A percentile compares a stretch with the other conserved stretches of the same genome.
These are phyloP conservation scores for Brachystomella parvula DNA, from an alignment of 1,140 invertebrate genomes.

Conservation along the genomic window DNA sequence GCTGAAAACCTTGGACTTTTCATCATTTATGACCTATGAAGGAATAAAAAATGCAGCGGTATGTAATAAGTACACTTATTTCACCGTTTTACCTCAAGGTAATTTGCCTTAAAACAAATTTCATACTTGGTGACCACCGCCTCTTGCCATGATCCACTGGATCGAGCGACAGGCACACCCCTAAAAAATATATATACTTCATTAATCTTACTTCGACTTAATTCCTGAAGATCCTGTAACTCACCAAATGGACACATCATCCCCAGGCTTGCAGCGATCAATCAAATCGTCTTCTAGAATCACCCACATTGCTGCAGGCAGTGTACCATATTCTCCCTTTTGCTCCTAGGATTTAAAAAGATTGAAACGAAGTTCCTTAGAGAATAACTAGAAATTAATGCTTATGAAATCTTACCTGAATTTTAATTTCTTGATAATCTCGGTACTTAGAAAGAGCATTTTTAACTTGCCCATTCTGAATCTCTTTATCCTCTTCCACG, in stretches of 20 bases:
- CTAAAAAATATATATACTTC: constrained; percentile 49
- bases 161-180: constrained; percentile 66
- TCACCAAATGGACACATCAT: constrained; percentile 75
- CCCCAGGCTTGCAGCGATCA: constrained; percentile 77
- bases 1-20: constrained; percentile 50
- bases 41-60: neutral
- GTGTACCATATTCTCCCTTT: constrained; percentile 59
- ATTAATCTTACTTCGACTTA: constrained; percentile 21
- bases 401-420: constrained; percentile 51
- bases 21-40: constrained; percentile 55
- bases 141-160: constrained; percentile 54
- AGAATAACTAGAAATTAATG: constrained; percentile 18
- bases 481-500: constrained; percentile 51
- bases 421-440: constrained; percentile 86
- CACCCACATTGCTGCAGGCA: constrained; percentile 69
- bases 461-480: constrained; percentile 48
- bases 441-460: constrained; percentile 55
- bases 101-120: constrained; percentile 63
- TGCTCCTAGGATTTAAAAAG: constrained; percentile 61
- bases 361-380: constrained; percentile 1
- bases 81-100: constrained; percentile 53
- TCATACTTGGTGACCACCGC: constrained; percentile 63
- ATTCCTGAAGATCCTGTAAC: constrained; percentile 17
- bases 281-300: constrained; percentile 79
- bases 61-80: neutral